Conservation (phyloP, 2,888 invertebrate genomes). For the Epistrophe grossulariae region DNA sequence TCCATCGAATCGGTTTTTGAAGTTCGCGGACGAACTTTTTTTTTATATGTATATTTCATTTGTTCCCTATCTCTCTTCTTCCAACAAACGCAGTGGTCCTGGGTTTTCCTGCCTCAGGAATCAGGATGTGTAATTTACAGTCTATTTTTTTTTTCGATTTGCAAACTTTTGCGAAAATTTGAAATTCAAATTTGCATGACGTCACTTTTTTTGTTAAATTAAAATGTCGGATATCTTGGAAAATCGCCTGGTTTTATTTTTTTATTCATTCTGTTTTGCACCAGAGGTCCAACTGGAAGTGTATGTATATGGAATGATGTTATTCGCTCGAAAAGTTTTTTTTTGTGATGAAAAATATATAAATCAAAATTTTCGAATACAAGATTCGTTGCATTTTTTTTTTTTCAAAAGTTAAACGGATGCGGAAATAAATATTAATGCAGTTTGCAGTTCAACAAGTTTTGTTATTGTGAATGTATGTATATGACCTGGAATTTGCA, state of each 20-base stretch:
- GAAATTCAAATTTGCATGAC: conserved; percentile 69
- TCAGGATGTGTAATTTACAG: conserved; percentile 24
- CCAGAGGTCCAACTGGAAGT: background rate
- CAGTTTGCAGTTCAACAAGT: conserved; percentile 70
- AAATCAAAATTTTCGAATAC: conserved; percentile 49
- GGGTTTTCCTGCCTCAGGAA: conserved; percentile 24
- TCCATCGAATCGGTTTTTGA: conserved; percentile 50
- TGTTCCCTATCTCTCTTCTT: conserved; percentile 10
- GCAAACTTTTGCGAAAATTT: conserved; percentile 64
- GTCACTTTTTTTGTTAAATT: conserved; percentile 62
- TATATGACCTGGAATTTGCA: conserved; percentile 35
- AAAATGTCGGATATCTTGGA: conserved; percentile 57
- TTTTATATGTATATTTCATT: conserved; percentile 1
- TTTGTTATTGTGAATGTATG: conserved; percentile 42
- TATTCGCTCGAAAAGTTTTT: conserved; percentile 50
- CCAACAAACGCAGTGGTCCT: conserved; percentile 23
- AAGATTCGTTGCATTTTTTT: conserved; percentile 47
- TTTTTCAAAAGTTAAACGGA: conserved; percentile 26
- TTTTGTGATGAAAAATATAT: conserved; percentile 63
- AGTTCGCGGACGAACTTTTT: conserved; percentile 60
- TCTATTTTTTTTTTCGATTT: conserved; percentile 38
- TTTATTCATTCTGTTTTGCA: background rate
- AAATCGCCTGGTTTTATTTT: conserved; percentile 8
- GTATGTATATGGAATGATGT: conserved; percentile 25
- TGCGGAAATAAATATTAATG: conserved; percentile 37